Evolutionary conservation across 2,797 vertebrate species (phyloP).

Genomic region (Chelon labrosus): DNA sequence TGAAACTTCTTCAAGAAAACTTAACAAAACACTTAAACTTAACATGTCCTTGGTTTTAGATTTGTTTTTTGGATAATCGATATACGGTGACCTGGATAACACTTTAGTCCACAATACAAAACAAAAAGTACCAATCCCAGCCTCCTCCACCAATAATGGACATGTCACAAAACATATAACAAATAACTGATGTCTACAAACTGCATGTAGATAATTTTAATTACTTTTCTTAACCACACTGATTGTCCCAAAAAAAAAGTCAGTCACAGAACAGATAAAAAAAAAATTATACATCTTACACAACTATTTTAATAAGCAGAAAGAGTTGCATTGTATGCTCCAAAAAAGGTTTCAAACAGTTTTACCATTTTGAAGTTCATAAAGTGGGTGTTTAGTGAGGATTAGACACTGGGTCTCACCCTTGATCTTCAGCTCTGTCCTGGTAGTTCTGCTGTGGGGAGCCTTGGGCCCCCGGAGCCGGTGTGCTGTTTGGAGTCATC

Average conservation of each 20-base stretch:
- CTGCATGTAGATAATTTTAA: background rate
- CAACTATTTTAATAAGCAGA: background rate
- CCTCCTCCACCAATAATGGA: too few relatives aligned
- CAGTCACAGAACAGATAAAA: background rate
- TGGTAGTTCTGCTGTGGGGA: slow-evolving; percentile 88
- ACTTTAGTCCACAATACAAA: too few relatives aligned
- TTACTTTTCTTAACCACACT: background rate
- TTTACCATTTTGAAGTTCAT: background rate
- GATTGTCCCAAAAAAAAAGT: background rate
- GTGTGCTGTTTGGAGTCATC: slow-evolving; percentile 85
- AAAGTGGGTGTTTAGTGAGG: background rate
- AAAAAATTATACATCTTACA: background rate
- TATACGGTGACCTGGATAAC: too few relatives aligned
- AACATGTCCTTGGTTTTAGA: too few relatives aligned
- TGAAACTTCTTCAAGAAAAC: too few relatives aligned
- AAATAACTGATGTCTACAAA: too few relatives aligned
- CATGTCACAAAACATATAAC: too few relatives aligned
- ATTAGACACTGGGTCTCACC: slow-evolving; percentile 76
- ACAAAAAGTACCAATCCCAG: too few relatives aligned
- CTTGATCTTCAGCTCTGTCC: slow-evolving; percentile 81
- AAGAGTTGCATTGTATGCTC: background rate
- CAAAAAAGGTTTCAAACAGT: too few relatives aligned
- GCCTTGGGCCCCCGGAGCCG: slow-evolving; percentile 78
- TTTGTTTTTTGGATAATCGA: too few relatives aligned
- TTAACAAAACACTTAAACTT: too few relatives aligned